Conservation (phyloP, 2,888 invertebrate species). For the Hirudinaria manillensis region DNA sequence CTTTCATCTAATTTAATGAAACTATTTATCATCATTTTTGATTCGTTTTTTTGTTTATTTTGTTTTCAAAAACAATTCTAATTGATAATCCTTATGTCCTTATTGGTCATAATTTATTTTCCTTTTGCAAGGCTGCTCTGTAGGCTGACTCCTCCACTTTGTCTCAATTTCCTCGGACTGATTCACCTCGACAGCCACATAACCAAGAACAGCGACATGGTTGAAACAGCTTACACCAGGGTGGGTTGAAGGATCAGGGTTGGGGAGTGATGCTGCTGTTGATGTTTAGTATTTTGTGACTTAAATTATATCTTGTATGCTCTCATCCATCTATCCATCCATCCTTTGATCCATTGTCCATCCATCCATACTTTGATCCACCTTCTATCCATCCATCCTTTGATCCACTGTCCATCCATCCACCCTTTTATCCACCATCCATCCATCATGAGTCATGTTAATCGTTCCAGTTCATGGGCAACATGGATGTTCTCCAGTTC, state of each 20-base stretch:
- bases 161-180: constrained; percentile 91
- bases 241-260: constrained; percentile 44
- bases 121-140: constrained; percentile 66
- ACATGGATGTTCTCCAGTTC: constrained; percentile 94
- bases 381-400: not conserved
- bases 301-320: too few relatives aligned
- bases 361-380: too few relatives aligned
- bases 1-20: too few relatives aligned
- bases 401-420: not conserved
- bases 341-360: too few relatives aligned
- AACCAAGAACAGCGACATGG: constrained; percentile 52
- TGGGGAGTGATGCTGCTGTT: not conserved
- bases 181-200: constrained; percentile 97
- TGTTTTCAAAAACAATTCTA: not conserved
- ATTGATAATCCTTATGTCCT: not conserved
- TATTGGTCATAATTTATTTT: not conserved
- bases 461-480: constrained; percentile 80
- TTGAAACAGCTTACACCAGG: constrained; percentile 85
- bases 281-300: not conserved
- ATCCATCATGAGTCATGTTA: too few relatives aligned
- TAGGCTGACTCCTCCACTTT: constrained; percentile 92
- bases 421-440: not conserved
- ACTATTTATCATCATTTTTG: too few relatives aligned
- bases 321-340: too few relatives aligned
- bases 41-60: too few relatives aligned